Base-by-base conservation (phyloP, 2,888 invertebrate species). In the Achlya flavicornis region DNA sequence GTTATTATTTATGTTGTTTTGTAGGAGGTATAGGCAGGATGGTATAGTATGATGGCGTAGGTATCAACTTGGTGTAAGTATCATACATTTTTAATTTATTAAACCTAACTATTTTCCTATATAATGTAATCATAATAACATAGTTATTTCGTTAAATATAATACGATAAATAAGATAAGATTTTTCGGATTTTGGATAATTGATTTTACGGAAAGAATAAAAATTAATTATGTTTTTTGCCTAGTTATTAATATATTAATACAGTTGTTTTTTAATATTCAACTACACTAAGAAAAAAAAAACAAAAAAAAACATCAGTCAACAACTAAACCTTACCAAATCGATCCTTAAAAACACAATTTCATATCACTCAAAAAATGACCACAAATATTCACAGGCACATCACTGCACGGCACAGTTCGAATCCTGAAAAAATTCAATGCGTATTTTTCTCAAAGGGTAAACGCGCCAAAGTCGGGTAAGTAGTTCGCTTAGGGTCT, bases 401-500 rank as follows among this genome's bases (percentile, higher is more conserved):
- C 78, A 70, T 66, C 83, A 85, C 83, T 74, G 65, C 79, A 78
- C 78, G 71, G 74, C 73, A 76, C 75, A 19, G 53, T 53, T 53
- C 53, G 8, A 66, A 57, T 61, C 58, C 68, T 66, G 67, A 73
- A 77, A 26, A 77, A 77, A 80, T 79, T 83, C 84, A 85, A 90
- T 91, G 90, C 90, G 90, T 91, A 87, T 82, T 87, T 87, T 81
- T 80, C 66, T 68, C 60, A 66, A 70, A 74, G 77, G 73, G 75
- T 78, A 75, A 78, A 77, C 71, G 80, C 79, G 85, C 80, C 73
- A 78, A 78, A 77, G 74, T 73, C 77, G 74, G 77, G 74, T 67
- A 71, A 78, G 76, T 77, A 74, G 78, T 71, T 75, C 75, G 74
- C 69, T 63, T 69, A 72, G 79, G 75, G 81, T 76, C 76, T 76